Evolutionary conservation across 2,888 invertebrate species (phyloP).

Genomic region (Julus scanicus): DNA sequence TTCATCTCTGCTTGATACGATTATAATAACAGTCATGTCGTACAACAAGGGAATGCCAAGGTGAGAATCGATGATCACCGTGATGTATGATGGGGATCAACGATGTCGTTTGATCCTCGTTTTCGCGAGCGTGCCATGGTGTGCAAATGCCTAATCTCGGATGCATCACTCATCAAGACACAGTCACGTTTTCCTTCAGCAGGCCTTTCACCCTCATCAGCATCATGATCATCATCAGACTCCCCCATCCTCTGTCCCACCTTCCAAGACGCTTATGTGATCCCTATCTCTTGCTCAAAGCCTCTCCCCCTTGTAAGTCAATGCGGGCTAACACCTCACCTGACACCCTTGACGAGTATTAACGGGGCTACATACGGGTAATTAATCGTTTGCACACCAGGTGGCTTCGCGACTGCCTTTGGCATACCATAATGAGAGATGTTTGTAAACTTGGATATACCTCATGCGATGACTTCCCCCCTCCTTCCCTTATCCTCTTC

Average conservation of each 20-base stretch:
- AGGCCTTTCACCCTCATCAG: conserved; percentile 43
- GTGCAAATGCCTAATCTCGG: conserved; percentile 46
- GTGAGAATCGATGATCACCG: conserved; percentile 27
- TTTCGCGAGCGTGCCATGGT: conserved; percentile 21
- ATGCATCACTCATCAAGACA: conserved; percentile 44
- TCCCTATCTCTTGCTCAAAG: not conserved
- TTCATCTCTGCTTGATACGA: not conserved
- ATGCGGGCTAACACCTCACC: conserved; percentile 46
- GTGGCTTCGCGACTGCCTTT: conserved; percentile 44
- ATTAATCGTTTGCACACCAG: conserved; percentile 53
- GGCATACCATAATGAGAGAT: not conserved
- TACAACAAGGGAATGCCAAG: conserved; percentile 9
- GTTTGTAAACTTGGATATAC: conserved; percentile 1
- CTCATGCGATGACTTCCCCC: not conserved
- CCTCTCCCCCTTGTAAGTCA: conserved; percentile 21
- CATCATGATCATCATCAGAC: not conserved
- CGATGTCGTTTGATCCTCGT: conserved; percentile 46
- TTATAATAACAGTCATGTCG: conserved; percentile 24
- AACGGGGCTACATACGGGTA: conserved; percentile 22
- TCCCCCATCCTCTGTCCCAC: conserved; percentile 5
- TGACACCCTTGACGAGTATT: conserved; percentile 49
- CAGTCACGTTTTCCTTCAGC: conserved; percentile 17
- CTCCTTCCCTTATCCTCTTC: not conserved
- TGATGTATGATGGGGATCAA: conserved; percentile 51
- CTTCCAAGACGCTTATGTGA: not conserved